Evolutionary conservation across 2,888 invertebrate species (phyloP).

Genomic region (Tenthredo amoena): DNA sequence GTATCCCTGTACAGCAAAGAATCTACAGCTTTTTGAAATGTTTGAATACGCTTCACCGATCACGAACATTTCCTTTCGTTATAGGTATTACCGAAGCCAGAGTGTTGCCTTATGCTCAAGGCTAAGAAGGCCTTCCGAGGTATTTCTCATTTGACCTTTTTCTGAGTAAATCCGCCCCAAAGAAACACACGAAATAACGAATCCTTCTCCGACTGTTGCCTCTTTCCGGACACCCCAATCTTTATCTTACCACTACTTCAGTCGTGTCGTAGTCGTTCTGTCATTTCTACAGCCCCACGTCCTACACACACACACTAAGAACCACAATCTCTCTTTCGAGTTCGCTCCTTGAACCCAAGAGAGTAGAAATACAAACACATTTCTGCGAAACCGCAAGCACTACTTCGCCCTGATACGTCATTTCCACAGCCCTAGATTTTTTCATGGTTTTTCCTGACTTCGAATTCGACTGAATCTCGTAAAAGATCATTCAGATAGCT

Average conservation of each 20-base stretch:
- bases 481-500: background rate
- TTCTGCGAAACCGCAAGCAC: background rate
- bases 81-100: background rate
- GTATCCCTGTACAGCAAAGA: background rate
- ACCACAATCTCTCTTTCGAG: slow-evolving; percentile 16
- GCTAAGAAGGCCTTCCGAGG: background rate
- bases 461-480: background rate
- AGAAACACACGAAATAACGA: slow-evolving; percentile 16
- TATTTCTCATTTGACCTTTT: background rate
- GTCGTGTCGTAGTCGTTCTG: slow-evolving; percentile 11
- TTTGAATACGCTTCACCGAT: background rate
- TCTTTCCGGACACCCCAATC: slow-evolving; percentile 17
- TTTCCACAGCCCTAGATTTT: background rate
- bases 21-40: background rate
- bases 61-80: background rate
- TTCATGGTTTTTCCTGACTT: background rate
- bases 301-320: background rate
- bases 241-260: slow-evolving; percentile 19
- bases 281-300: slow-evolving; percentile 4
- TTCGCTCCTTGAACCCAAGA: background rate
- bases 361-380: slow-evolving; percentile 9
- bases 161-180: slow-evolving; percentile 9
- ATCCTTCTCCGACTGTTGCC: background rate
- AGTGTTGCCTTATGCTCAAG: background rate
- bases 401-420: background rate